A percentile compares a stretch with the other conserved stretches of the same genome.
phyloP scores from a whole-genome alignment of 1,140 invertebrate genomes.

The Drosophila bipectinata region DNA sequence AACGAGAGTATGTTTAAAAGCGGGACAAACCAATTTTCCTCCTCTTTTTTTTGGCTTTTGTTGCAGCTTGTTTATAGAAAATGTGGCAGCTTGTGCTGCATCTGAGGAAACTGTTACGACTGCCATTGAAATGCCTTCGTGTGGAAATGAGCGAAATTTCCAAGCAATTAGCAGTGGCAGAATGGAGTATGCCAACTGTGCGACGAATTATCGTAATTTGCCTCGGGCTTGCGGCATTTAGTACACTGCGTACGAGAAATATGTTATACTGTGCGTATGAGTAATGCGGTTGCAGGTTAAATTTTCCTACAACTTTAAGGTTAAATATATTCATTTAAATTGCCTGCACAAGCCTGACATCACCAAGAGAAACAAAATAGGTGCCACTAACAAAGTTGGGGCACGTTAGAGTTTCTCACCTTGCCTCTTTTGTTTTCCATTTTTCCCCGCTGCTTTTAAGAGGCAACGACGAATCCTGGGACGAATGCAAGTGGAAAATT shows the following conservation, averaged over 20 bases:
- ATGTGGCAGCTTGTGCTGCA: conserved; percentile 48
- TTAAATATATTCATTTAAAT: neutral
- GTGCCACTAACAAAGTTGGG: conserved; percentile 16
- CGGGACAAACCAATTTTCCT: conserved; percentile 52
- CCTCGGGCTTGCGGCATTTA: neutral
- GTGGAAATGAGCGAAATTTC: conserved; percentile 78
- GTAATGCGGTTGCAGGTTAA: neutral
- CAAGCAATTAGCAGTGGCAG: conserved; percentile 69
- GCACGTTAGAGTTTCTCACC: conserved; percentile 20
- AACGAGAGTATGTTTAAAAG: conserved; percentile 52
- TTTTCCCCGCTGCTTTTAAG: conserved; percentile 5
- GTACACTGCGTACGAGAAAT: neutral
- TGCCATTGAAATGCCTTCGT: conserved; percentile 67
- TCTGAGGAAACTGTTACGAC: conserved; percentile 60
- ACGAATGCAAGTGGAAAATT: conserved; percentile 78
- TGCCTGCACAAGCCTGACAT: neutral
- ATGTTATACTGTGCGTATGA: neutral
- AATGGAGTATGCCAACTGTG: conserved; percentile 31
- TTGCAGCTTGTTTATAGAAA: conserved; percentile 42
- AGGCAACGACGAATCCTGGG: conserved; percentile 14
- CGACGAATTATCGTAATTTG: conserved; percentile 26
- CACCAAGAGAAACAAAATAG: conserved; percentile 1
- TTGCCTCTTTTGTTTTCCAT: conserved; percentile 23
- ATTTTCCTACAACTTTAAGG: neutral
- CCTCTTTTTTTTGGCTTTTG: conserved; percentile 5